Base-by-base conservation (phyloP, 37 sponge, comb jelly and placozoan species). In the Ephydatia muelleri region DNA sequence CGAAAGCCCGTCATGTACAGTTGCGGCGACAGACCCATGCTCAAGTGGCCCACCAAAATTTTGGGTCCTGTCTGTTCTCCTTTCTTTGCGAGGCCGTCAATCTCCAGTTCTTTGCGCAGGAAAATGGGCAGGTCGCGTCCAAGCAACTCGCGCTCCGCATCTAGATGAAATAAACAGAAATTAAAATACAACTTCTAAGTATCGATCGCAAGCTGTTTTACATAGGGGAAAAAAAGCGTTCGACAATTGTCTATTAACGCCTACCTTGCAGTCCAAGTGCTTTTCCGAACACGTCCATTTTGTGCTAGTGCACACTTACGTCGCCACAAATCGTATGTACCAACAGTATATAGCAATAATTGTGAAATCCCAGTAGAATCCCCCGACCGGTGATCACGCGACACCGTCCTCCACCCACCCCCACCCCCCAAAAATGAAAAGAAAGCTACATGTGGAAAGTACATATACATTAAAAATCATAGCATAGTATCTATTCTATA, bases 241-340 rank as follows among this genome's bases (percentile, higher is more conserved):
- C 43, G 49, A 14, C 3, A 28, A 33, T 0, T 31, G 43, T 25
- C 0, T 25, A 80, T 81, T 85, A 49, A 8, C 39, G 27, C 75
- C 81, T 39, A 90, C 94, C 82, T 0, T 88, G 32, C 2, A 94
- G 49, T 33, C 65, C 70, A 22, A 94, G 82, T 68, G 80, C 85
- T 26, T 78, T 87, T 23, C 94, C 94, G 73, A 90, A 94, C 11
- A 94, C 80, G 68, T 94, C 94, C 74, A 81, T 57, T 57, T 57
- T 43, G 43, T 43, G 43, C 43, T 43, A 57, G 57, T 57, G 57
- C 6, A n/a, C n/a, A n/a, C n/a, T n/a, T n/a, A n/a, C n/a, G n/a
- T n/a, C n/a, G n/a, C n/a, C n/a, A n/a, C n/a, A n/a, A n/a, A n/a
- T n/a, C n/a, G n/a, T n/a, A n/a, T n/a, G n/a, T n/a, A n/a, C n/a